Evolutionary conservation across 92 coral and sea anemone genomes (phyloP), one percentile per base, ranked within the genome.

Genomic region (Porites rus): DNA sequence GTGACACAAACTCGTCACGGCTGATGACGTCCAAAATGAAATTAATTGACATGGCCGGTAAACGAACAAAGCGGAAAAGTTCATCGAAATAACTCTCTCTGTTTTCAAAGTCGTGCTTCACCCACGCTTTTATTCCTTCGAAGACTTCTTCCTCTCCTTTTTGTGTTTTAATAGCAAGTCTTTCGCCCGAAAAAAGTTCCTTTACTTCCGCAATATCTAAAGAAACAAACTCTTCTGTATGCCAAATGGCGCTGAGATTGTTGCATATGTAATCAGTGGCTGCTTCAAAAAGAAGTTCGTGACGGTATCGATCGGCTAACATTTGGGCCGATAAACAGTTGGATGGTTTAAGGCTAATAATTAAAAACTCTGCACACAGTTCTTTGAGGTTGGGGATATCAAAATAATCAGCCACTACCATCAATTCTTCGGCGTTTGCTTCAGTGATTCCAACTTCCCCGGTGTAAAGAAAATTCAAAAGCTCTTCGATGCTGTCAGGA

Each of bases 141-240:
- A 83, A 83, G 18, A 83, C 87, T 0, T 83, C 87, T 63, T 83
- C 87, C 77, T 83, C 87, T 6, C 87, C 87, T 51, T 62, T 83
- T 52, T 73, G 80, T n/a, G 80, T 73, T 72, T 83, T 74, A 14
- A 83, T 73, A 2, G 25, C 79, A 14, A 83, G 87, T 19, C 53
- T 72, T 16, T 83, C 80, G 28, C 80, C 67, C 1, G 71, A 65
- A 83, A 83, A 72, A 12, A 83, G 51, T 14, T 74, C 80, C 24
- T 83, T 74, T n/a, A 83, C 72, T 4, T 73, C 64, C 3, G 18
- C 51, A 22, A 22, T 62, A 64, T 83, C 58, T 46, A 72, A 22
- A 50, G 62, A 38, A n/a, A 83, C 73, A 74, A 60, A 83, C 21
- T 83, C 87, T 13, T 83, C 52, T 7, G 87, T 61, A 21, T 74